phyloP scores from a whole-genome alignment of 2,888 invertebrate species.

The Eremobia ochroleuca region DNA sequence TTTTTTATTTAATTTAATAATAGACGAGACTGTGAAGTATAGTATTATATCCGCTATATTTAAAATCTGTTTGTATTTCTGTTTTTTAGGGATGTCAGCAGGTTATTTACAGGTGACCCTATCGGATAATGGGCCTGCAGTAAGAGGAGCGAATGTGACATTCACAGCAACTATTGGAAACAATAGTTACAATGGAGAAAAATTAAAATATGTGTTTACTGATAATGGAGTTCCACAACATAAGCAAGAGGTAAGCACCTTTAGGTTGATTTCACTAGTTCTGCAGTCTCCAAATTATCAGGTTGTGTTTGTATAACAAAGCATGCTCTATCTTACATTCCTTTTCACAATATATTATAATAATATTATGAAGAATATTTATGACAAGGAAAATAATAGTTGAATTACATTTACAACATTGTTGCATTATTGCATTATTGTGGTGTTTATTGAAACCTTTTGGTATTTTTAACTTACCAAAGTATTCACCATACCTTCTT shows the following conservation, averaged over 20 bases:
- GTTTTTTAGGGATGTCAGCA: conserved; percentile 75
- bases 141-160: conserved; percentile 93
- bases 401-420: neutral
- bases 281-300: neutral
- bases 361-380: neutral
- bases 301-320: conserved; percentile 9
- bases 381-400: neutral
- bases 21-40: neutral
- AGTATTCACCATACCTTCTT: neutral
- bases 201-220: conserved; percentile 90
- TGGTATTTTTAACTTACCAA: neutral
- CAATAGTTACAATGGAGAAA: conserved; percentile 80
- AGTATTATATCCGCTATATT: neutral
- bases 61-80: conserved; percentile 21
- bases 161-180: conserved; percentile 91
- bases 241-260: conserved; percentile 82
- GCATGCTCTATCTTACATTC: conserved; percentile 6
- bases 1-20: conserved; percentile 11
- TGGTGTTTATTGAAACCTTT: neutral
- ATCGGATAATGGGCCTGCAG: conserved; percentile 92
- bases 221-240: conserved; percentile 92
- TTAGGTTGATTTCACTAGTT: neutral
- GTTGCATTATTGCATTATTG: neutral
- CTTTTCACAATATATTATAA: neutral
- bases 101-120: conserved; percentile 84